Evolutionary conservation across 2,888 invertebrate genomes (phyloP).

Genomic region (Abrostola triplasia): DNA sequence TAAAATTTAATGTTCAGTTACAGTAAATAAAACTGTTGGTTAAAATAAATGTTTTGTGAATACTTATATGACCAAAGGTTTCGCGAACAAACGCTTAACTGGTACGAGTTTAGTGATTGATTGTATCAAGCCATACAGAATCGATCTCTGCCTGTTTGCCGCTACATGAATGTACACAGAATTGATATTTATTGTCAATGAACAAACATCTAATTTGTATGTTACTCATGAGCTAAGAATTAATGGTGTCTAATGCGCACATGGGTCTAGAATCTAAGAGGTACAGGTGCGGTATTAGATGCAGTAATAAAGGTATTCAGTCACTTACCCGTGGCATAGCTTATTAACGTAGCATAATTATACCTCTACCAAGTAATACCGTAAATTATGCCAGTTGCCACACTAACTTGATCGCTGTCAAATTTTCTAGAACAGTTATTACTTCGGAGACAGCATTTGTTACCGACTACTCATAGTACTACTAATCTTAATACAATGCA

Average conservation of each 20-base stretch:
- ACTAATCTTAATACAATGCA: constrained; percentile 47
- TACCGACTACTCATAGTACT: constrained; percentile 31
- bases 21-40: constrained; percentile 41
- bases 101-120: constrained; percentile 4
- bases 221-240: constrained; percentile 38
- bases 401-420: background rate
- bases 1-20: constrained; percentile 55
- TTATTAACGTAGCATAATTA: constrained; percentile 12
- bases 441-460: constrained; percentile 30
- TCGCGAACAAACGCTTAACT: constrained; percentile 3
- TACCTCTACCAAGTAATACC: constrained; percentile 12
- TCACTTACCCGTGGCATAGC: constrained; percentile 26
- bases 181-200: constrained; percentile 28
- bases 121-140: constrained; percentile 4
- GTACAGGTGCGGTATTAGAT: constrained; percentile 3
- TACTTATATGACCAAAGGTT: constrained; percentile 22
- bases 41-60: constrained; percentile 36
- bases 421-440: constrained; percentile 5
- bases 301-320: constrained; percentile 29
- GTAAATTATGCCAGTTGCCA: background rate
- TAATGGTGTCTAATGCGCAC: constrained; percentile 38
- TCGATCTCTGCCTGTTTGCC: background rate
- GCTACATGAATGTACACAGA: constrained; percentile 3
- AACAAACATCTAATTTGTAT: constrained; percentile 34
- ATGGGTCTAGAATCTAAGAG: constrained; percentile 16